phyloP scores from a whole-genome alignment of 2,797 vertebrate genomes.

The Remorina albescens region DNA sequence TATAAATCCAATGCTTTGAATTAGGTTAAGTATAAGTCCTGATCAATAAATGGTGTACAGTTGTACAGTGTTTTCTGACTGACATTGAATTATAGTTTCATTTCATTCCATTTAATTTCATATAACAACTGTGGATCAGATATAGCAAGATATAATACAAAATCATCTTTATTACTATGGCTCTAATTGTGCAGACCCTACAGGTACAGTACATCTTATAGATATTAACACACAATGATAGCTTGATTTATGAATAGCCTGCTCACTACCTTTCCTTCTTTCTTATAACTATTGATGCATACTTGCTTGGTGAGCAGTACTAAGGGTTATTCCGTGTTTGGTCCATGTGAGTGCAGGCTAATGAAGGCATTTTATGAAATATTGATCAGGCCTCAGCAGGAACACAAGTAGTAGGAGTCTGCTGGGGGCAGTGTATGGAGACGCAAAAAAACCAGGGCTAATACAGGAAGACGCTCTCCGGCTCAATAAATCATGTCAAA shows the following conservation, averaged over 20 bases:
- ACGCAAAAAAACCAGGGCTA: conserved; percentile 70
- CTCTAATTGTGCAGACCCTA: conserved; percentile 15
- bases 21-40: not conserved
- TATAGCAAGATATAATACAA: not conserved
- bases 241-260: conserved; percentile 55
- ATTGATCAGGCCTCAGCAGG: conserved; percentile 80
- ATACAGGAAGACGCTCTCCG: conserved; percentile 71
- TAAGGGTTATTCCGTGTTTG: conserved; percentile 67
- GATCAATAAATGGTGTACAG: not conserved
- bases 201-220: conserved; percentile 25
- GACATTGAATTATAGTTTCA: not conserved
- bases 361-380: conserved; percentile 86
- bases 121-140: not conserved
- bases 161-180: conserved; percentile 9
- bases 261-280: conserved; percentile 38
- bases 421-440: conserved; percentile 45
- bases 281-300: conserved; percentile 65
- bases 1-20: not conserved
- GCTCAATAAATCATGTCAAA: conserved; percentile 79
- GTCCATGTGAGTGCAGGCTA: conserved; percentile 72
- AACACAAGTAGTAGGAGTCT: conserved; percentile 61
- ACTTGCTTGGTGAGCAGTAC: conserved; percentile 58
- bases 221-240: conserved; percentile 39
- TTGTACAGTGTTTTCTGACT: conserved; percentile 1
- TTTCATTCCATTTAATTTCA: not conserved